Evolutionary conservation across 2,113 vertebrate species (phyloP).

Genomic region (Shinisaurus crocodilurus): DNA sequence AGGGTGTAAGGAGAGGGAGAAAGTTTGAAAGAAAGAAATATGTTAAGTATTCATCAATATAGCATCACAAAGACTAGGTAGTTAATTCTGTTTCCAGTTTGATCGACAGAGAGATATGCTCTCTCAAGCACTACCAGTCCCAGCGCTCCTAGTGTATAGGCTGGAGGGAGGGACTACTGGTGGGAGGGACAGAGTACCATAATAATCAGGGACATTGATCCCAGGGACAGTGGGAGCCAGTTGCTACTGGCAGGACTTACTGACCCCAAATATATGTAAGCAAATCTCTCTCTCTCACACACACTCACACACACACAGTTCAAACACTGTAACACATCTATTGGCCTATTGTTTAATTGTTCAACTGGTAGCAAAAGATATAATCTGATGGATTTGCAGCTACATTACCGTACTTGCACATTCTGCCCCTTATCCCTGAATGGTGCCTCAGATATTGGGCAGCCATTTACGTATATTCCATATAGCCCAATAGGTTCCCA

Average conservation of each 20-base stretch:
- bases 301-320: not conserved
- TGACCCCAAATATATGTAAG: not conserved
- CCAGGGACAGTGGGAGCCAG: not conserved
- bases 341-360: not conserved
- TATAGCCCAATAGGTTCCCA: not conserved
- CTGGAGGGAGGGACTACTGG: not conserved
- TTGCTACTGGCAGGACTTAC: not conserved
- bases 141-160: not conserved
- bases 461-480: not conserved
- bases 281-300: not conserved
- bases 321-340: not conserved
- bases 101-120: not conserved
- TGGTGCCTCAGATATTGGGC: not conserved
- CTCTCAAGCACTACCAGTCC: not conserved
- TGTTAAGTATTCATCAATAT: not conserved
- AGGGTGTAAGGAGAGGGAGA: conserved; percentile 32
- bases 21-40: not conserved
- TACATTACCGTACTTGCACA: not conserved
- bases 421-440: not conserved
- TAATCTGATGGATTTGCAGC: not conserved
- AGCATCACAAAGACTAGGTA: not conserved
- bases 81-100: not conserved
- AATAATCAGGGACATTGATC: not conserved
- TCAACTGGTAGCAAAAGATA: not conserved
- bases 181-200: not conserved